A percentile compares a stretch with the other conserved stretches of the same genome.
Conservation (phyloP, 2,888 invertebrate species). For the Dicycla oo region DNA sequence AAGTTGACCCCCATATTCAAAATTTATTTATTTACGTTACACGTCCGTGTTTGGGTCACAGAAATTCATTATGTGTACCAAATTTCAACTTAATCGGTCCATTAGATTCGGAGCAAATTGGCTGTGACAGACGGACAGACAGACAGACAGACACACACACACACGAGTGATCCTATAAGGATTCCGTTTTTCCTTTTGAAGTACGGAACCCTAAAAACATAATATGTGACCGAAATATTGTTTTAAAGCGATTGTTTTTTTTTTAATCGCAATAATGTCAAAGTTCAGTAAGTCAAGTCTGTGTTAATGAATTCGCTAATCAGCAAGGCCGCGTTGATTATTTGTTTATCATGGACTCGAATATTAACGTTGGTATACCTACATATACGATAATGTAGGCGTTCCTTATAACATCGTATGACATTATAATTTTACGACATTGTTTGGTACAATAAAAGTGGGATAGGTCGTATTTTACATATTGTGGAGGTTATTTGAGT, state of each 20-base stretch:
- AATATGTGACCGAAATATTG: not conserved
- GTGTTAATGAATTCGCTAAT: conserved; percentile 53
- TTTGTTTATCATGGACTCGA: conserved; percentile 25
- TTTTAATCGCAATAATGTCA: conserved; percentile 36
- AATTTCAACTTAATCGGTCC: no score
- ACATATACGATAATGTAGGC: conserved; percentile 9
- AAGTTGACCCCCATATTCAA: no score
- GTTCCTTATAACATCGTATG: conserved; percentile 29
- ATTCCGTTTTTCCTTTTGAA: no score
- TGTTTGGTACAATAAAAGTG: conserved; percentile 29
- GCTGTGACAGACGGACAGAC: no score
- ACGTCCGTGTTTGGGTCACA: no score
- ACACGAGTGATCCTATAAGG: no score
- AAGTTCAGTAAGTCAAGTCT: conserved; percentile 58
- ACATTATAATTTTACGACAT: conserved; percentile 24
- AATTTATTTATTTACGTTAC: no score
- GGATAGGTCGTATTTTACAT: conserved; percentile 42
- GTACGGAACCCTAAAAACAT: no score
- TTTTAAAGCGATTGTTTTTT: conserved; percentile 15
- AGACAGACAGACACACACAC: no score
- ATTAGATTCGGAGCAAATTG: no score
- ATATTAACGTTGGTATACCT: not conserved
- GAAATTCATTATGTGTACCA: no score
- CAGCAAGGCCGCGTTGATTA: conserved; percentile 44
- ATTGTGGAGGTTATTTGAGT: conserved; percentile 25